Conservation (phyloP, 2,113 vertebrate genomes). For the Ageneiosus marmoratus region DNA sequence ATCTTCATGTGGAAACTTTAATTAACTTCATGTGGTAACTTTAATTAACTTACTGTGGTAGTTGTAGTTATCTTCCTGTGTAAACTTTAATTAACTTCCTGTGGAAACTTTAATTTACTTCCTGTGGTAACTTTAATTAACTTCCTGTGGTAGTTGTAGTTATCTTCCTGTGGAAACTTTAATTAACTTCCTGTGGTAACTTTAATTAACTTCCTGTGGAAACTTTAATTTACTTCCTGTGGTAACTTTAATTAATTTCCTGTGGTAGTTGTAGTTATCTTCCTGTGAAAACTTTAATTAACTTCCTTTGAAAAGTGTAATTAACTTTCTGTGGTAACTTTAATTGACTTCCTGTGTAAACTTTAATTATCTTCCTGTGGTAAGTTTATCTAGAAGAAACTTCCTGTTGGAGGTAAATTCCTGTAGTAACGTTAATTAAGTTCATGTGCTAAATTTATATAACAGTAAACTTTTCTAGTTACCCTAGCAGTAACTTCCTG, state of each 20-base stretch:
- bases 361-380: neutral
- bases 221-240: neutral
- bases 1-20: neutral
- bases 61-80: neutral
- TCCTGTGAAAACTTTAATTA: neutral
- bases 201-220: neutral
- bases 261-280: neutral
- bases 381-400: neutral
- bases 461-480: too few relatives aligned
- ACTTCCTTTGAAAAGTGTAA: too few relatives aligned
- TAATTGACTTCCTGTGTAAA: too few relatives aligned
- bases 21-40: neutral
- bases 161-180: neutral
- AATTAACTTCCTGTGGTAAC: neutral
- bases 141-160: neutral
- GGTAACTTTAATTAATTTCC: neutral
- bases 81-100: neutral
- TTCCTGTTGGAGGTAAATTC: neutral
- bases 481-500: too few relatives aligned
- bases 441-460: neutral
- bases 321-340: neutral
- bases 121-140: too few relatives aligned
- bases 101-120: too few relatives aligned
- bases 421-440: neutral
- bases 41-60: neutral